These are phyloP conservation scores for Porites lobata DNA, from an alignment of 92 coral and sea anemone genomes.

Conservation along the genomic window DNA sequence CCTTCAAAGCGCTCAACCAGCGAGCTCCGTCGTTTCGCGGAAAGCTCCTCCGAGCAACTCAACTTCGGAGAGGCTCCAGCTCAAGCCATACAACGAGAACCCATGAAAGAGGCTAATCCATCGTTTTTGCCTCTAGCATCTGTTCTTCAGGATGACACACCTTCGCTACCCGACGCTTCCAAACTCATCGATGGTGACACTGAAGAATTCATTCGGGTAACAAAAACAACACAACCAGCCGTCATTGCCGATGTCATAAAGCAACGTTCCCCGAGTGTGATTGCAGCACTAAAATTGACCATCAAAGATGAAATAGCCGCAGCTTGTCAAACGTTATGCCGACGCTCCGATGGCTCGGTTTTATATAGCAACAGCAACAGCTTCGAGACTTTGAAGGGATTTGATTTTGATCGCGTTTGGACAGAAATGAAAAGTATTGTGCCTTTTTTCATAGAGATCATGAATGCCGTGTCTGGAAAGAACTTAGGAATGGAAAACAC, in stretches of 20 bases:
- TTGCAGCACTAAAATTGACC: constrained; percentile 27
- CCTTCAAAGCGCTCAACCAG: too few species aligned
- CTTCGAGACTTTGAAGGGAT: constrained; percentile 54
- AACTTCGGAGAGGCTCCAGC: neutral
- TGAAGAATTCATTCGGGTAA: neutral
- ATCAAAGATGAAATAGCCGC: constrained; percentile 17
- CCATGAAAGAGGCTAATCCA: neutral
- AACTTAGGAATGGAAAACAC: neutral
- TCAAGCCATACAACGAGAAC: neutral
- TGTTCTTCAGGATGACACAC: neutral
- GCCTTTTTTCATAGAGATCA: constrained; percentile 43
- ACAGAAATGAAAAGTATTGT: neutral
- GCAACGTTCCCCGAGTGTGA: constrained; percentile 37
- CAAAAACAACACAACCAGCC: neutral
- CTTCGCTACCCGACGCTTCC: neutral
- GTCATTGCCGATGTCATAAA: constrained; percentile 34
- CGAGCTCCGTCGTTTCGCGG: too few species aligned
- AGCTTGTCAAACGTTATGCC: constrained; percentile 45
- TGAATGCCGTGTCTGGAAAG: constrained; percentile 46
- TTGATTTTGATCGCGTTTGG: constrained; percentile 53
- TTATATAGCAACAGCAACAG: constrained; percentile 24
- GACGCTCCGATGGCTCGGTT: constrained; percentile 44
- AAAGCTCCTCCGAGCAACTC: neutral
- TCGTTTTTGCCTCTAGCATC: neutral
- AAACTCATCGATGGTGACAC: too few species aligned